Evolutionary conservation across 2,113 vertebrate species (phyloP).

Genomic region (Panthera leo): DNA sequence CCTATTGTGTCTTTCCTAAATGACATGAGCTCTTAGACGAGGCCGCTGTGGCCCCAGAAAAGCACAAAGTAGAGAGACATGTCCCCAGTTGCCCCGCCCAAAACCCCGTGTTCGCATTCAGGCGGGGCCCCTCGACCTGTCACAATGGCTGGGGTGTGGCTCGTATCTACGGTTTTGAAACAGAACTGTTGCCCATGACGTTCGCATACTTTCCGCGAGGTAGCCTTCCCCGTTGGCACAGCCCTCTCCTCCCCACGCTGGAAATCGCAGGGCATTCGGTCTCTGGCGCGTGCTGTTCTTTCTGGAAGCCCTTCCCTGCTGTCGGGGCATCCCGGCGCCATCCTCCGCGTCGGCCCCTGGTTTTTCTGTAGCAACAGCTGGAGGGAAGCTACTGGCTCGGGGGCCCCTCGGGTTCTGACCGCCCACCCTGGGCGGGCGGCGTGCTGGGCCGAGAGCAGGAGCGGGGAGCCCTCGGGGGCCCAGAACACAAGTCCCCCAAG

Average conservation of each 20-base stretch:
- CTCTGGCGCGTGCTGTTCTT: fast-evolving
- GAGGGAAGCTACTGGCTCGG: fast-evolving
- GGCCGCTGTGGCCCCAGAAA: fast-evolving
- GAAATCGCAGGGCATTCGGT: fast-evolving
- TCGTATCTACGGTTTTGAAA: fast-evolving
- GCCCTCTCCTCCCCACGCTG: fast-evolving
- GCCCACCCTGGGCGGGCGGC: fast-evolving
- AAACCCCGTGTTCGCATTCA: fast-evolving
- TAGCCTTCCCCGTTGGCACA: fast-evolving
- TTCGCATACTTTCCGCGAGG: fast-evolving
- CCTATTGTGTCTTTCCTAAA: fast-evolving
- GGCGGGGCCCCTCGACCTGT: background rate
- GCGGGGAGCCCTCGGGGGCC: fast-evolving
- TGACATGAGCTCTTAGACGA: fast-evolving
- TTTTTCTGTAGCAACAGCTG: background rate
- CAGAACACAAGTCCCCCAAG: fast-evolving
- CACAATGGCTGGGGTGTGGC: fast-evolving
- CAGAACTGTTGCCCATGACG: fast-evolving
- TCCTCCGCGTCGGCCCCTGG: fast-evolving
- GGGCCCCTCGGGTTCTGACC: background rate
- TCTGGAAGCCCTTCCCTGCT: fast-evolving
- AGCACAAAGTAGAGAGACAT: background rate
- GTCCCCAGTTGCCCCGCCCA: fast-evolving
- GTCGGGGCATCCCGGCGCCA: fast-evolving
- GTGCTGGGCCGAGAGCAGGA: too few species aligned